Evolutionary conservation across 2,888 invertebrate genomes (phyloP), one percentile per base, ranked within the genome.

Genomic region (Helicoverpa assulta): DNA sequence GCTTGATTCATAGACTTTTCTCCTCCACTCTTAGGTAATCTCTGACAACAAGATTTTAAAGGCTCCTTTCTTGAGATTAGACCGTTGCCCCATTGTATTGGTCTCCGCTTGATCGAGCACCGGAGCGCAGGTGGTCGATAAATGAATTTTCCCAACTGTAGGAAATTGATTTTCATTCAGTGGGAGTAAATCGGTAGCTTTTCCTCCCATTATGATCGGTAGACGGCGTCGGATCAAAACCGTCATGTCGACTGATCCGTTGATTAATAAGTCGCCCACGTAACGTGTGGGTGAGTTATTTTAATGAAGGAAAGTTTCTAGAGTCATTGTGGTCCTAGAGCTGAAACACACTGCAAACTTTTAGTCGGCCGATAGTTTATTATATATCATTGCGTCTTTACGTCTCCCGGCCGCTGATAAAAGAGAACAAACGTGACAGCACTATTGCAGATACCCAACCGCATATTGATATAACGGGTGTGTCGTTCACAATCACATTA

Each of bases 101-200:
- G 84, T 70, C 83, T 81, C 75, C 86, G 86, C 79, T 86, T 90
- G 90, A 91, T 91, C 87, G 92, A 89, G 86, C 85, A 86, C 85
- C 84, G 83, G 77, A 73, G 84, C 86, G 85, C 91, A 92, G 92
- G 92, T 92, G 92, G 89, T 88, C 90, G 87, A 89, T 89, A 89
- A 89, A 90, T 88, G 88, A 90, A 89, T 89, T 91, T 90, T 90
- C 86, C 84, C 85, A 86, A 87, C 86, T 83, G 84, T 85, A 83
- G 84, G 85, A 89, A 91, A 91, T 92, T 91, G 89, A 90, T 92
- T 92, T 91, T 87, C 88, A 88, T 90, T 91, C 87, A 88, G 78
- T 80, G 81, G 64, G 78, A 86, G 87, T 87, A 88, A 86, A 88
- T 86, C 79, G 80, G 74, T 73, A 77, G 85, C 83, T 86, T 89